Evolutionary conservation across 2,113 vertebrate species (phyloP).

Genomic region (Passer domesticus): DNA sequence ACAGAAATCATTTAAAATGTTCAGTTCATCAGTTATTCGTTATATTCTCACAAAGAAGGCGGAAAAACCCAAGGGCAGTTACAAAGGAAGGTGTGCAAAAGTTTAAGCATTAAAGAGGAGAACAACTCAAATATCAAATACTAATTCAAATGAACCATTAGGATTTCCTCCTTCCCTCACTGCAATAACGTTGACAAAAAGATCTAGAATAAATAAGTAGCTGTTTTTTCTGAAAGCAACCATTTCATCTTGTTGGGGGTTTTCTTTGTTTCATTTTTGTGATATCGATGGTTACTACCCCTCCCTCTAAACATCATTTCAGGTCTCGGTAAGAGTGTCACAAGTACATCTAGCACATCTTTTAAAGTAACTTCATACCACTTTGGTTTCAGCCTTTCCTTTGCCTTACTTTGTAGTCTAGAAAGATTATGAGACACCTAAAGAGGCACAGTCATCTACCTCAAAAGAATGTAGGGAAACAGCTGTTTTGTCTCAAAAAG

Average conservation of each 20-base stretch:
- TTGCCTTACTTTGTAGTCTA: background rate
- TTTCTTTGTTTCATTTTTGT: background rate
- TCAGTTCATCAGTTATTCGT: background rate
- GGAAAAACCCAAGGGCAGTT: background rate
- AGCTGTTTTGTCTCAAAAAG: background rate
- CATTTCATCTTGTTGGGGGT: rapidly evolving
- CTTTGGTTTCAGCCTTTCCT: background rate
- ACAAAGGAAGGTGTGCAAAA: background rate
- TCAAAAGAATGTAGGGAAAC: background rate
- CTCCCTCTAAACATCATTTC: background rate
- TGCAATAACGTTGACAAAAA: background rate
- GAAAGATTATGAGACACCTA: background rate
- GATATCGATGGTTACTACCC: background rate
- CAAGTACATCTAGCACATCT: background rate
- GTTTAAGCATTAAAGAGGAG: background rate
- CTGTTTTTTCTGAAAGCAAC: background rate
- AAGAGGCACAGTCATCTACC: background rate
- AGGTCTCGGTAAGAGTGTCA: background rate
- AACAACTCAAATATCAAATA: background rate
- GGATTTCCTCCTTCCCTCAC: background rate
- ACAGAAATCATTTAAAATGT: background rate
- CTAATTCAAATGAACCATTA: background rate
- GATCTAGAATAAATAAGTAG: background rate
- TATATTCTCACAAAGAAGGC: background rate
- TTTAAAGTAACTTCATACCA: background rate